These are phyloP conservation scores for Torymus texanus DNA, from an alignment of 2,888 invertebrate species.

Conservation along the genomic window DNA sequence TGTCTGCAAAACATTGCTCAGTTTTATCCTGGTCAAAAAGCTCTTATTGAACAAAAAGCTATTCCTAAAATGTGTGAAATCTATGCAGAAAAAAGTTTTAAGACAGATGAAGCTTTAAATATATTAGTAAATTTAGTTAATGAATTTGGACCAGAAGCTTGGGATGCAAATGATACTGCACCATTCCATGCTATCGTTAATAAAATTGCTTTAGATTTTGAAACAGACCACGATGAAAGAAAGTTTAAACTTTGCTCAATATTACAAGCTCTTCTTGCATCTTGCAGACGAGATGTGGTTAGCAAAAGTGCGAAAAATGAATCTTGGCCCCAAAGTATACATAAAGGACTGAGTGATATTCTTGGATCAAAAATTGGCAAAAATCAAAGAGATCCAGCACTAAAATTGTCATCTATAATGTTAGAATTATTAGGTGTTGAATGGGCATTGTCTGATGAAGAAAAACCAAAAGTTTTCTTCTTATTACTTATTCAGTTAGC, in stretches of 20 bases:
- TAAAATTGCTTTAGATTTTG: slow-evolving; percentile 90
- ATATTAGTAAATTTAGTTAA: slow-evolving; percentile 86
- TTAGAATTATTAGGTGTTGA: slow-evolving; percentile 89
- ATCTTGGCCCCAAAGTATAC: slow-evolving; percentile 88
- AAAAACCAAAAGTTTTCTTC: slow-evolving; percentile 88
- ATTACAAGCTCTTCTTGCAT: slow-evolving; percentile 84
- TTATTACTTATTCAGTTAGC: slow-evolving; percentile 89
- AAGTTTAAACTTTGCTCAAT: slow-evolving; percentile 93
- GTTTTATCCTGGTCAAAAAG: slow-evolving; percentile 86
- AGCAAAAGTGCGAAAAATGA: slow-evolving; percentile 82
- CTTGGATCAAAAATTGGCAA: slow-evolving; percentile 91
- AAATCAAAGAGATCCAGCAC: slow-evolving; percentile 91
- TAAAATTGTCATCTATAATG: slow-evolving; percentile 88
- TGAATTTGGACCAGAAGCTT: slow-evolving; percentile 83
- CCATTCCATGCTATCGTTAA: slow-evolving; percentile 89
- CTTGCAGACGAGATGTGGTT: slow-evolving; percentile 83
- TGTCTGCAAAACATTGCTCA: slow-evolving; percentile 89
- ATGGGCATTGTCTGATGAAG: slow-evolving; percentile 88
- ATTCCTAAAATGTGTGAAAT: slow-evolving; percentile 90
- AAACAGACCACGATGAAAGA: slow-evolving; percentile 90
- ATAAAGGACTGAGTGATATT: slow-evolving; percentile 89
- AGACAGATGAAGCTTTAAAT: slow-evolving; percentile 91
- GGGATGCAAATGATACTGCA: slow-evolving; percentile 84
- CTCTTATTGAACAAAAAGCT: slow-evolving; percentile 85
- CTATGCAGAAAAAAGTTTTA: slow-evolving; percentile 91